Percentiles rank a stretch among this genome's conserved stretches.
Conservation (phyloP, 1,140 invertebrate species). For the Papilio glaucus region DNA sequence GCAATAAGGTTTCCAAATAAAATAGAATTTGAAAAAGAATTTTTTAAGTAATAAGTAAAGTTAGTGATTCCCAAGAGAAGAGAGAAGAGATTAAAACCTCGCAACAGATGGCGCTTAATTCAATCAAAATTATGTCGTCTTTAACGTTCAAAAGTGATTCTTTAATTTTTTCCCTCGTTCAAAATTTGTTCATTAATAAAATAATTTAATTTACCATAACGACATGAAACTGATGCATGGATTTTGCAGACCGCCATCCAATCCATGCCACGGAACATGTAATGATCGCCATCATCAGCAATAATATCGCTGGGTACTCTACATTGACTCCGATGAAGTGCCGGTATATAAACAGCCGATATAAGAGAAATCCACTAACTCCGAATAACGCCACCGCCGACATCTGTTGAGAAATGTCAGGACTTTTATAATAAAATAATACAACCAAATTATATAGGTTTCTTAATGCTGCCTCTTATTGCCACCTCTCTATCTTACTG, state of each 20-base stretch:
- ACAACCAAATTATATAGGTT: slow-evolving; percentile 46
- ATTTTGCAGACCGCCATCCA: slow-evolving; percentile 81
- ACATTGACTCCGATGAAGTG: slow-evolving; percentile 79
- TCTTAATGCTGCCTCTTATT: slow-evolving; percentile 2
- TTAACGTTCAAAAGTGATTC: too few species aligned
- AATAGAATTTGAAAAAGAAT: too few species aligned
- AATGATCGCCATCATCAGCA: slow-evolving; percentile 82
- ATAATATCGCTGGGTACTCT: slow-evolving; percentile 76
- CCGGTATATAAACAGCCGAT: slow-evolving; percentile 80
- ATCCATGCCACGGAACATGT: slow-evolving; percentile 81
- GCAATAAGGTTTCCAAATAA: too few species aligned
- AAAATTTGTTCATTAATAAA: neutral
- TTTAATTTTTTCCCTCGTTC: too few species aligned
- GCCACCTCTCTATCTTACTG: slow-evolving; percentile 23
- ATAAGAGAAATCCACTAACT: slow-evolving; percentile 80
- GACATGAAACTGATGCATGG: slow-evolving; percentile 79
- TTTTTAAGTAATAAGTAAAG: too few species aligned
- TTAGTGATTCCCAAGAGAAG: too few species aligned
- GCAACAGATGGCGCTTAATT: too few species aligned
- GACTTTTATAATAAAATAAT: slow-evolving; percentile 47
- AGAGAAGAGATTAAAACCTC: too few species aligned
- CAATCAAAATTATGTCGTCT: too few species aligned
- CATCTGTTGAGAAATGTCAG: slow-evolving; percentile 74
- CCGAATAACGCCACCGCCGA: slow-evolving; percentile 80
- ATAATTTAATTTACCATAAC: slow-evolving; percentile 73